Evolutionary conservation across 2,888 invertebrate species (phyloP).

Genomic region (Siphonodentalium dalli): DNA sequence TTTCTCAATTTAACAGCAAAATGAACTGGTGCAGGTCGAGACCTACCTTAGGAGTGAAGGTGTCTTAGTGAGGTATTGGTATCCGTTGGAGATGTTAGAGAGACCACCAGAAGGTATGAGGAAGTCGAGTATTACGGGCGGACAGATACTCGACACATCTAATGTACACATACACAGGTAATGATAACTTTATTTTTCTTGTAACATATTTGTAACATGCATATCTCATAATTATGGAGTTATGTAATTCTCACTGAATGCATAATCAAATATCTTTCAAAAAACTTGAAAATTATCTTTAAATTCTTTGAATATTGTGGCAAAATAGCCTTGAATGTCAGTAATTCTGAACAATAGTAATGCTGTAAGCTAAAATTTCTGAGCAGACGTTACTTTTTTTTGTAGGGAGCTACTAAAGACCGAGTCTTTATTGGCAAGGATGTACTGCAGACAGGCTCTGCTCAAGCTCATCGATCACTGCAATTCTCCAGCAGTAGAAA

Average conservation of each 20-base stretch:
- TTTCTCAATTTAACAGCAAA: conserved; percentile 38
- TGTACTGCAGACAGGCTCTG: conserved; percentile 60
- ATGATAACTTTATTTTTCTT: neutral
- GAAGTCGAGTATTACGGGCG: conserved; percentile 56
- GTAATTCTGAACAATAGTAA: too few relatives aligned
- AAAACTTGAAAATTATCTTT: neutral
- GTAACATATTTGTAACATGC: neutral
- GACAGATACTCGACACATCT: conserved; percentile 58
- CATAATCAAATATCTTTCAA: neutral
- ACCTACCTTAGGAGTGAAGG: conserved; percentile 64
- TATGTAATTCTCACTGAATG: neutral
- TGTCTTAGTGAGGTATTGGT: conserved; percentile 65
- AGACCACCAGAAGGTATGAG: conserved; percentile 59
- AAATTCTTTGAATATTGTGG: neutral
- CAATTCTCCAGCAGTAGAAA: conserved; percentile 59
- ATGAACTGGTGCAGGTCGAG: conserved; percentile 65
- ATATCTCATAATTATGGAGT: neutral
- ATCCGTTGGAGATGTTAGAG: conserved; percentile 62
- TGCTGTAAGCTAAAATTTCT: neutral
- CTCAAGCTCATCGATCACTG: conserved; percentile 59
- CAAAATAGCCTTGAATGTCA: neutral
- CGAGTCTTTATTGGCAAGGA: conserved; percentile 56
- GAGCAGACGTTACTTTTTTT: conserved; percentile 1
- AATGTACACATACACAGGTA: conserved; percentile 60
- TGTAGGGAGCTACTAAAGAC: conserved; percentile 57